Evolutionary conservation across 1,140 invertebrate species (phyloP), one percentile per base, ranked within the genome.

Genomic region (Drosophila setifemur): DNA sequence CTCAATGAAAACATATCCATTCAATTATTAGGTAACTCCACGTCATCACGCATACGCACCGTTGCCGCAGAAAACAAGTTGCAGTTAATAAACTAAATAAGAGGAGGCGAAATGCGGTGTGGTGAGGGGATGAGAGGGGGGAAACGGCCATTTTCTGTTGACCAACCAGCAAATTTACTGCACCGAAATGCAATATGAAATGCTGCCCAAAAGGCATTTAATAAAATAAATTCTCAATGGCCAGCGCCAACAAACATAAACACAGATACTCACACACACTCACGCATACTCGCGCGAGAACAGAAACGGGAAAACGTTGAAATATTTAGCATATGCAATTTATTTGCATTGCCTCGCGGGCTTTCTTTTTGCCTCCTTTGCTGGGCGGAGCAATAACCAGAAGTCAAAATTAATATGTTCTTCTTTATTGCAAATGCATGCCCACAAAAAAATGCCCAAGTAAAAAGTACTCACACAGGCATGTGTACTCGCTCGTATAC

Each of bases 341-440:
- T 67, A 83, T 83, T 83, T 86, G 74, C 74, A 43, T 19, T 83
- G 78, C 74, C 70, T 55, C 54, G 35, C 69, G 60, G 50, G 50
- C 71, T 69, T 75, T 68, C 45, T 49, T 45, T 14, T 1, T 5
- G 5, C 21, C 29, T 25, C 33, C 25, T 37, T 28, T 45, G 58
- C 66, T 69, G 58, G 58, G 45, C 69, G 74, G 64, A 74, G 79
- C 79, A 78, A 82, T 71, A 83, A 74, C 74, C 79, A 83, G 81
- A 85, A 83, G 79, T 86, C 74, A 72, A 79, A 85, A 85, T 85
- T 85, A 85, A 85, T 86, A 85, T 85, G 81, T 86, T 85, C 81
- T 86, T 86, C 74, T 85, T 85, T 85, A 85, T 83, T 70, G 79
- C 79, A 73, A 85, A 86, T 72, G 74, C 71, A 79, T 57, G 64